A percentile compares a stretch with the other conserved stretches of the same genome.
phyloP scores from a whole-genome alignment of 1,140 invertebrate genomes.

The Drosophila jambulina region DNA sequence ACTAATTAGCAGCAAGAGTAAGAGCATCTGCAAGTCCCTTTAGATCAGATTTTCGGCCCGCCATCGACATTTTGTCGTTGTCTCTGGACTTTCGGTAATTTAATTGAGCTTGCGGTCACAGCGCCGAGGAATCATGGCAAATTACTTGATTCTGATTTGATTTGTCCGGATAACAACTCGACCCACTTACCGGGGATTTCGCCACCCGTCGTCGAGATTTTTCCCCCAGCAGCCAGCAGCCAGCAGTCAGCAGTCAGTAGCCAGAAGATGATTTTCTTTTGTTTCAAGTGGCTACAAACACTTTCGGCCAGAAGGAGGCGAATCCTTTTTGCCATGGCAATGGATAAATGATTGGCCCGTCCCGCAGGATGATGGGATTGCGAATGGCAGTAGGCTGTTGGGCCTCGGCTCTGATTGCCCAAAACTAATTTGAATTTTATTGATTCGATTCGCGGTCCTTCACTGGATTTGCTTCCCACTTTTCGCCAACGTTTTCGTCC shows the following conservation, averaged over 20 bases:
- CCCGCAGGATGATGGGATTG: conserved; percentile 9
- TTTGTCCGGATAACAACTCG: conserved; percentile 71
- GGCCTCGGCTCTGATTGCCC: conserved; percentile 62
- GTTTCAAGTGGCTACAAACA: conserved; percentile 73
- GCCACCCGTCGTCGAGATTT: background rate
- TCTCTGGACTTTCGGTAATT: conserved; percentile 60
- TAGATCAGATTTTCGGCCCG: no score
- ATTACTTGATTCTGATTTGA: conserved; percentile 84
- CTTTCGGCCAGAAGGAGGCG: conserved; percentile 48
- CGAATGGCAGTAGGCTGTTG: conserved; percentile 20
- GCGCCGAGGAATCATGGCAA: conserved; percentile 71
- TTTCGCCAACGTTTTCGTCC: conserved; percentile 15
- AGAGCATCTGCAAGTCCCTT: conserved; percentile 6
- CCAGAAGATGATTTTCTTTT: conserved; percentile 46
- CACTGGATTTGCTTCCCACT: conserved; percentile 31
- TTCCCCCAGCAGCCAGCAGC: background rate
- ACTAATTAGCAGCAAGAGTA: background rate
- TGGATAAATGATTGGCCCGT: conserved; percentile 75
- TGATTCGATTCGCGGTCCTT: conserved; percentile 71
- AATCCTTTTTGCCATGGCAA: conserved; percentile 69
- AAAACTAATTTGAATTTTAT: conserved; percentile 84
- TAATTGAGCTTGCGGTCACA: conserved; percentile 82
- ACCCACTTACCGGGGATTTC: conserved; percentile 11
- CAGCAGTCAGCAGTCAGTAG: background rate
- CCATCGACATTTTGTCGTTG: background rate